Conservation (phyloP, 2,888 invertebrate species). For the Acholoe squamosa region DNA sequence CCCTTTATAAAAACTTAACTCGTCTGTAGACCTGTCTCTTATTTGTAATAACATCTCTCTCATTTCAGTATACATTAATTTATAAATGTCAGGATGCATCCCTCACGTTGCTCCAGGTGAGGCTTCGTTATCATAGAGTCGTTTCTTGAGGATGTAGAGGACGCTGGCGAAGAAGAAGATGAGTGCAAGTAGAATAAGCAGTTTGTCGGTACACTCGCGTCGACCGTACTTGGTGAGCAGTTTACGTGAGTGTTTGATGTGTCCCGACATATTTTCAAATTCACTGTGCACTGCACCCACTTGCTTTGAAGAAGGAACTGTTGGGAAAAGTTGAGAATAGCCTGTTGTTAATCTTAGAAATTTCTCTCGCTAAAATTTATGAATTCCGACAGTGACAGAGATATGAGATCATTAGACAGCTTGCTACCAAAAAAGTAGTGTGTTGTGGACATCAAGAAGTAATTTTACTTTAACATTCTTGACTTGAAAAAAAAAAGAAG, state of each 20-base stretch:
- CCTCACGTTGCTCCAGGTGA: neutral
- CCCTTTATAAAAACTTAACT: no score
- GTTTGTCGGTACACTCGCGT: slow-evolving; percentile 97
- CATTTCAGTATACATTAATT: no score
- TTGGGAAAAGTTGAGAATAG: slow-evolving; percentile 65
- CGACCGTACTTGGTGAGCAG: slow-evolving; percentile 96
- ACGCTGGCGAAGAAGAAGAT: slow-evolving; percentile 88
- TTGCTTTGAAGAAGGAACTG: slow-evolving; percentile 79
- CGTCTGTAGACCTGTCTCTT: no score
- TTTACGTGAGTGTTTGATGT: slow-evolving; percentile 94
- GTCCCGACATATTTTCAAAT: slow-evolving; percentile 92
- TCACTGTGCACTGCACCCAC: slow-evolving; percentile 85
- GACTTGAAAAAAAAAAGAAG: no score
- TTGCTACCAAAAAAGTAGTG: no score
- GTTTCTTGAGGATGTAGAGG: slow-evolving; percentile 95
- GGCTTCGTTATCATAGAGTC: slow-evolving; percentile 81
- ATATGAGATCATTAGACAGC: no score
- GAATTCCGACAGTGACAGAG: no score
- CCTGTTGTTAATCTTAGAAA: neutral
- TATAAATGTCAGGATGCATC: neutral
- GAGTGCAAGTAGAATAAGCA: slow-evolving; percentile 86
- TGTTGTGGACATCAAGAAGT: no score
- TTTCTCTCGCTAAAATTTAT: neutral
- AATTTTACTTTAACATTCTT: no score
- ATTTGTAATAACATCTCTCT: no score